phyloP scores from a whole-genome alignment of 2,113 vertebrate genomes.

The Myotis yumanensis region DNA sequence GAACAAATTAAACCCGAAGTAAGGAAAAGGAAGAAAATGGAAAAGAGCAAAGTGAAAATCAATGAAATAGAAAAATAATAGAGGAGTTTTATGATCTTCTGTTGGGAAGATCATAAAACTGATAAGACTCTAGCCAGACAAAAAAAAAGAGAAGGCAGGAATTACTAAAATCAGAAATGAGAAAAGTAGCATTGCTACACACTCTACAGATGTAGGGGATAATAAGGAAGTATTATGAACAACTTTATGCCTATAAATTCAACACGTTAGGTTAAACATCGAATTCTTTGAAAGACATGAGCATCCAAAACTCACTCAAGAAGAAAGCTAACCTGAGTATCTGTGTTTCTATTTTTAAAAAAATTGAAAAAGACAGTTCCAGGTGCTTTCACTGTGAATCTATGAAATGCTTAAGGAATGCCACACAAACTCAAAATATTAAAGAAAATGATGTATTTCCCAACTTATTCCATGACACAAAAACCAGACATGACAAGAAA shows the following conservation, averaged over 20 bases:
- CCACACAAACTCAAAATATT: not conserved
- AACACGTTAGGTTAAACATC: not conserved
- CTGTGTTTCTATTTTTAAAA: no score
- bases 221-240: not conserved
- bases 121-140: not conserved
- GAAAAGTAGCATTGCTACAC: not conserved
- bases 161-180: not conserved
- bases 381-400: not conserved
- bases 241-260: not conserved
- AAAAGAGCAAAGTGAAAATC: not conserved
- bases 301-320: not conserved
- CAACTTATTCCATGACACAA: not conserved
- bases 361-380: not conserved
- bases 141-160: not conserved
- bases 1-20: not conserved
- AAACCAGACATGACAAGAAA: not conserved
- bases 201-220: not conserved
- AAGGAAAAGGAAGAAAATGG: not conserved
- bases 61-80: not conserved
- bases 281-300: not conserved
- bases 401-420: not conserved
- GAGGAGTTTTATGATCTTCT: not conserved
- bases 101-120: not conserved
- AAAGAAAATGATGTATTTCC: not conserved
- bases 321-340: not conserved